These are phyloP conservation scores for Syngnathus typhle DNA, from an alignment of 2,113 vertebrate genomes.

Conservation along the genomic window DNA sequence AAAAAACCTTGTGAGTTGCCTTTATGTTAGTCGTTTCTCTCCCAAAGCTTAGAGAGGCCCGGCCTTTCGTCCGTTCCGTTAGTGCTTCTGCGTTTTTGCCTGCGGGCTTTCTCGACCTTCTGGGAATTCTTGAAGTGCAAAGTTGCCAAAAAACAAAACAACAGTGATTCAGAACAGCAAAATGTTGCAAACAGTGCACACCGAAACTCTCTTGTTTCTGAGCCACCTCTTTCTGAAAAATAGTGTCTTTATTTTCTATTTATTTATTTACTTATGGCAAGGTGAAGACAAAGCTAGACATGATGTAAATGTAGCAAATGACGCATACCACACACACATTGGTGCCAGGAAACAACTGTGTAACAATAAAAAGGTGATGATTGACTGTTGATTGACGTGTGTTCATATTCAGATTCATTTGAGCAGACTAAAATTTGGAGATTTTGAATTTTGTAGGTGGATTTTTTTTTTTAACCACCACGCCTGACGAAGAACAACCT, in stretches of 20 bases:
- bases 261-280: constrained; percentile 64
- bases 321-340: constrained; percentile 46
- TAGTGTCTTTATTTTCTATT: constrained; percentile 58
- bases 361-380: constrained; percentile 25
- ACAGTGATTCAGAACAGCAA: neutral
- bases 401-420: neutral
- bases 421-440: neutral
- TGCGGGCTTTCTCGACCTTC: constrained; percentile 27
- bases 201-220: constrained; percentile 28
- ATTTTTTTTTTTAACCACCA: too few species aligned
- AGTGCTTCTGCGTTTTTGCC: constrained; percentile 8
- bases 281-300: constrained; percentile 44
- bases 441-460: too few species aligned
- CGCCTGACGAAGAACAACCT: too few species aligned
- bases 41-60: constrained; percentile 8
- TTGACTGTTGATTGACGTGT: constrained; percentile 2
- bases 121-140: constrained; percentile 60
- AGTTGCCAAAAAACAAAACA: constrained; percentile 62
- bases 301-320: constrained; percentile 71
- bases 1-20: constrained; percentile 10
- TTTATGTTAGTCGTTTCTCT: constrained; percentile 15
- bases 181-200: constrained; percentile 16
- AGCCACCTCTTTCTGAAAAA: constrained; percentile 32
- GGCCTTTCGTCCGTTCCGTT: neutral
- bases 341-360: constrained; percentile 67